phyloP scores from a whole-genome alignment of 2,888 invertebrate species.

The Aromia moschata region DNA sequence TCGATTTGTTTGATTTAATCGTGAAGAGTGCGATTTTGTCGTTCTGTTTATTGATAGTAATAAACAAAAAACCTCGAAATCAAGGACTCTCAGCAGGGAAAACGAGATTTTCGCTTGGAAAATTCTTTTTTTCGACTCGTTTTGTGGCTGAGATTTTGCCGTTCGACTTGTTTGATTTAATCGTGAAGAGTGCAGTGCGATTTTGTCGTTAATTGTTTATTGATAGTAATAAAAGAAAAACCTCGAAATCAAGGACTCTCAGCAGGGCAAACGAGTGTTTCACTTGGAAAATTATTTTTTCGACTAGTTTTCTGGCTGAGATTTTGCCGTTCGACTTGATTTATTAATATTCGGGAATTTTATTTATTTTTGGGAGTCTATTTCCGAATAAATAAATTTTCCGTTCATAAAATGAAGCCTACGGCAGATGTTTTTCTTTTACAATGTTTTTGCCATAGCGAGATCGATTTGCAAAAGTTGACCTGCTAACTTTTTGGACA shows the following conservation, averaged over 20 bases:
- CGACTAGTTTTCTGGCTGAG: not conserved
- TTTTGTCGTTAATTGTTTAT: not conserved
- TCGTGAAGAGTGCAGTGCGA: not conserved
- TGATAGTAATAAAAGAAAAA: not conserved
- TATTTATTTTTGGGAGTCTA: no score
- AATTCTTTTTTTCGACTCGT: not conserved
- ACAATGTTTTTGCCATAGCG: not conserved
- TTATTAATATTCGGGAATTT: no score
- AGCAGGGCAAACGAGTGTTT: not conserved
- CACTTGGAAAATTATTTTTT: not conserved
- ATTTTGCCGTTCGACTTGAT: not conserved
- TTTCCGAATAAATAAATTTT: not conserved
- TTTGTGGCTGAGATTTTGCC: not conserved
- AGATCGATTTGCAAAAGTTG: not conserved
- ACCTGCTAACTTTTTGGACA: not conserved
- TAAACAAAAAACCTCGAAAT: not conserved
- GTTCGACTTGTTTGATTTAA: not conserved
- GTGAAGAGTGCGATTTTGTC: not conserved
- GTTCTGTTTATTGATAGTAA: not conserved
- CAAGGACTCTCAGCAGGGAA: not conserved
- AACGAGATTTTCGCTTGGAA: not conserved
- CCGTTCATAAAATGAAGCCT: not conserved
- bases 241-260: not conserved
- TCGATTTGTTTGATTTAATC: not conserved
- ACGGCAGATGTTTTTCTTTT: not conserved